A percentile compares a stretch with the other conserved stretches of the same genome.
phyloP scores from a whole-genome alignment of 2,113 vertebrate genomes.

The Hemibagrus wyckioides region DNA sequence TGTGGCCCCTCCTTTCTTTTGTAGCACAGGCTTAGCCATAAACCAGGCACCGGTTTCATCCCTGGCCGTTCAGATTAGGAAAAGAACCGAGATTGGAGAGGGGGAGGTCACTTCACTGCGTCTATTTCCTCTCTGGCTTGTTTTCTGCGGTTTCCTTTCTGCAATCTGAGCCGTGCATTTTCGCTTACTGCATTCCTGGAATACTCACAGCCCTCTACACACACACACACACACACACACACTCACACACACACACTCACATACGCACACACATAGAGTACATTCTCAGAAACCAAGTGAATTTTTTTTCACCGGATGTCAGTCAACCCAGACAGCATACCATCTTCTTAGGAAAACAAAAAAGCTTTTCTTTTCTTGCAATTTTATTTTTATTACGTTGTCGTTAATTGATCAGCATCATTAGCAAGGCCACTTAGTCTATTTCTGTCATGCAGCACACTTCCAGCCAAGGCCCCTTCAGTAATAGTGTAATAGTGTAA shows the following conservation, averaged over 20 bases:
- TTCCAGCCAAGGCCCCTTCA: conserved; percentile 16
- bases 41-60: not conserved
- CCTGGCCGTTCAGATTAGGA: conserved; percentile 7
- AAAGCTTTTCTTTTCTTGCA: not conserved
- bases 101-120: conserved; percentile 17
- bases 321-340: not conserved
- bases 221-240: conserved; percentile 59
- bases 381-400: not conserved
- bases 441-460: not conserved
- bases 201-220: conserved; percentile 67
- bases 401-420: not conserved
- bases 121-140: conserved; percentile 48
- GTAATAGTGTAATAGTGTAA: conserved; percentile 45
- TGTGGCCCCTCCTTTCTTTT: not conserved
- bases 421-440: not conserved
- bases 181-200: conserved; percentile 67
- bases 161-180: conserved; percentile 58
- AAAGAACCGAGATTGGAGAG: not conserved
- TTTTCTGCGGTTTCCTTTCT: conserved; percentile 55
- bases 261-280: not conserved
- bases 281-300: not conserved
- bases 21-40: not conserved
- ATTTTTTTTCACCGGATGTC: not conserved
- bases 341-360: not conserved
- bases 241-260: conserved; percentile 3